A percentile compares a stretch with the other conserved stretches of the same genome.
Evolutionary conservation across 2,888 invertebrate genomes (phyloP).

Genomic region (Agrilus cyanescens): DNA sequence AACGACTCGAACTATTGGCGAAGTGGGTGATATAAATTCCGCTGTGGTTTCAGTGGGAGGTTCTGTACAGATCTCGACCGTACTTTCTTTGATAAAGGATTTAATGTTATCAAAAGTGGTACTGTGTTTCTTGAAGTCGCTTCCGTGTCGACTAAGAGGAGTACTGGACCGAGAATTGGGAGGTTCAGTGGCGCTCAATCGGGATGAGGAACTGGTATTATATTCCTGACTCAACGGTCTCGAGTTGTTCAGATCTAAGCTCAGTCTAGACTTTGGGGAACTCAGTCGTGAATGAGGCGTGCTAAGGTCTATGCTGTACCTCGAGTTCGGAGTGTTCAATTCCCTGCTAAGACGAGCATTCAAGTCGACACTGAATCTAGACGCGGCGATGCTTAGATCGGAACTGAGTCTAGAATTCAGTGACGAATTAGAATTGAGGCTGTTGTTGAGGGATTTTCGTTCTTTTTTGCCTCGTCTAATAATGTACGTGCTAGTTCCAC

Average conservation of each 20-base stretch:
- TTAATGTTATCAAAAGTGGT: constrained; percentile 69
- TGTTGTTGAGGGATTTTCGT: constrained; percentile 50
- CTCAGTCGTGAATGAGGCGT: constrained; percentile 45
- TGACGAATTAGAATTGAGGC: constrained; percentile 42
- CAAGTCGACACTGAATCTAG: constrained; percentile 46
- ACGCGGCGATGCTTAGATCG: constrained; percentile 47
- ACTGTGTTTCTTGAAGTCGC: constrained; percentile 59
- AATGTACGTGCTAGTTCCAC: constrained; percentile 65
- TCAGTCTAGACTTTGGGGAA: constrained; percentile 48
- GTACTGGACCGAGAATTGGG: constrained; percentile 33
- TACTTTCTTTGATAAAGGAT: constrained; percentile 59
- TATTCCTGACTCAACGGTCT: constrained; percentile 28
- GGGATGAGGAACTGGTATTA: constrained; percentile 29
- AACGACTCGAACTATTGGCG: constrained; percentile 56
- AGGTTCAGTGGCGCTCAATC: constrained; percentile 26
- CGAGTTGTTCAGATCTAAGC: constrained; percentile 47
- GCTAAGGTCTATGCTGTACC: constrained; percentile 57
- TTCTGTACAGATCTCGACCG: constrained; percentile 44
- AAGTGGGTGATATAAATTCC: constrained; percentile 48
- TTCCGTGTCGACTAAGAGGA: constrained; percentile 40
- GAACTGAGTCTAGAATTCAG: constrained; percentile 52
- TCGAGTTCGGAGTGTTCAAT: constrained; percentile 49
- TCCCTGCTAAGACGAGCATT: constrained; percentile 44
- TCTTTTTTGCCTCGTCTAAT: constrained; percentile 63
- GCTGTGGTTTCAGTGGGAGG: constrained; percentile 48